Percentiles rank a stretch among this genome's conserved stretches.
Evolutionary conservation across 2,797 vertebrate genomes (phyloP).

Genomic region (Rhinella marina): DNA sequence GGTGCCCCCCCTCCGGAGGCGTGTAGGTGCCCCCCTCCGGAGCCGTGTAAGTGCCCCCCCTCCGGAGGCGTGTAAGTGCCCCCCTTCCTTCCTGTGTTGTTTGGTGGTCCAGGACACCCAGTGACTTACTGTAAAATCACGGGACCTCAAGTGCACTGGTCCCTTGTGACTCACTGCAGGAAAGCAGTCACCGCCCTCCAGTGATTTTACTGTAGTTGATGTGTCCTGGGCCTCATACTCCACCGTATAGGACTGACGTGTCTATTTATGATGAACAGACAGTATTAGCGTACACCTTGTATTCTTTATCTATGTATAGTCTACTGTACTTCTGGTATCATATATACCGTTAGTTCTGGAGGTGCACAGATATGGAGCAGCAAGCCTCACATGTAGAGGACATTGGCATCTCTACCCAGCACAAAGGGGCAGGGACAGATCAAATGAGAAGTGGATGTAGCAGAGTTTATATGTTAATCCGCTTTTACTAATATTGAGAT

Average conservation of each 20-base stretch:
- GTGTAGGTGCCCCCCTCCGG: constrained; percentile 87
- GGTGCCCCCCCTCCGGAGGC: constrained; percentile 91
- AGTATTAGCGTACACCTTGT: not conserved
- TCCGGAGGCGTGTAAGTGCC: constrained; percentile 88
- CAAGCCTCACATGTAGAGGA: not conserved
- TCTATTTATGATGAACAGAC: not conserved
- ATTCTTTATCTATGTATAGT: not conserved
- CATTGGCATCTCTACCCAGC: not conserved
- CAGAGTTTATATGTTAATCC: not conserved
- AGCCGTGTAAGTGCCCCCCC: constrained; percentile 85
- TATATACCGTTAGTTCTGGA: not conserved
- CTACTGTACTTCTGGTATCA: not conserved
- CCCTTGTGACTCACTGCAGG: not conserved
- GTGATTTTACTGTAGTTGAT: not conserved
- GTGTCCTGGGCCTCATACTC: too few species aligned
- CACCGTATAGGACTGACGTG: too few species aligned
- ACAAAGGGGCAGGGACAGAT: too few species aligned
- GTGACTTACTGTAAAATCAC: not conserved
- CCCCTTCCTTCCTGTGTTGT: not conserved
- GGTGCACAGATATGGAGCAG: not conserved
- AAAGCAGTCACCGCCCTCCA: not conserved
- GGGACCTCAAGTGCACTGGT: not conserved
- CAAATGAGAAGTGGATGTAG: not conserved
- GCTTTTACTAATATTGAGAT: not conserved
- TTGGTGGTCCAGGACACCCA: not conserved